These are phyloP conservation scores for Neodiprion fabricii DNA, from an alignment of 1,140 invertebrate species.

Conservation along the genomic window DNA sequence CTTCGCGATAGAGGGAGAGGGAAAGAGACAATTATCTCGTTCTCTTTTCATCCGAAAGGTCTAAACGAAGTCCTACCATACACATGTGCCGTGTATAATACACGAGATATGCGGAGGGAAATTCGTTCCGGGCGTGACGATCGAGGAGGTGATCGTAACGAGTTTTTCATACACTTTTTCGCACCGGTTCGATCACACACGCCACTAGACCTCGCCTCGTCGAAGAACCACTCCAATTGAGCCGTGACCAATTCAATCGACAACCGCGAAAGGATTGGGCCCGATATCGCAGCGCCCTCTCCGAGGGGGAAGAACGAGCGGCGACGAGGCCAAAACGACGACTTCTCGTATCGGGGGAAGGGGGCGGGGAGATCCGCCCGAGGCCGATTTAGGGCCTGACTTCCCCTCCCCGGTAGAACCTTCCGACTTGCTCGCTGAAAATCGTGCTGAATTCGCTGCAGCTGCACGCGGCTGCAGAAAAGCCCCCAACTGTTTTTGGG, in stretches of 20 bases:
- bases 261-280: conserved; percentile 2
- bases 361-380: conserved; percentile 3
- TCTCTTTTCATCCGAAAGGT: no score
- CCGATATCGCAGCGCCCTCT: conserved; percentile 10
- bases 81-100: no score
- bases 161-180: conserved; percentile 3
- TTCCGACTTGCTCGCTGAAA: conserved; percentile 13
- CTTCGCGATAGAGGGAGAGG: no score
- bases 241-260: conserved; percentile 1
- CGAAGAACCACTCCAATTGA: neutral
- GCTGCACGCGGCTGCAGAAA: neutral
- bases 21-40: no score
- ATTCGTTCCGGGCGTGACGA: neutral
- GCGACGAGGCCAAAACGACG: neutral
- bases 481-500: neutral
- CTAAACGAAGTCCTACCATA: no score
- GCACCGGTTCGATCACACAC: no score
- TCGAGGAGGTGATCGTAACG: neutral
- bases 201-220: no score
- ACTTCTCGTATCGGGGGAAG: conserved; percentile 6
- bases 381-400: no score
- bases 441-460: neutral
- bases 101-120: no score
- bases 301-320: conserved; percentile 12
- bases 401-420: no score